These are phyloP conservation scores for Fistularia commersonii DNA, from an alignment of 2,797 vertebrate genomes.

Conservation along the genomic window DNA sequence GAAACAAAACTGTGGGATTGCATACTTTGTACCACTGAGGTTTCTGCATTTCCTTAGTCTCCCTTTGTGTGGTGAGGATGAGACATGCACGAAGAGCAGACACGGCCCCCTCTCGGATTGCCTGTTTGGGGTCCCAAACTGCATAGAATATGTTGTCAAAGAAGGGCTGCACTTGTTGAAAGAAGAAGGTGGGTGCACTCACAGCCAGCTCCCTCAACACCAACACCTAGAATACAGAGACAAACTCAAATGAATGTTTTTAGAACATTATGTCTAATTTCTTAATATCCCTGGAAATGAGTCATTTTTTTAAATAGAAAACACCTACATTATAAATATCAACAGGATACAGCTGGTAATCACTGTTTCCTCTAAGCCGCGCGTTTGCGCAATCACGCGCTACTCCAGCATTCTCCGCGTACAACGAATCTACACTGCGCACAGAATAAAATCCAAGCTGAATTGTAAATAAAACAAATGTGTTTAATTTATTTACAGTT, in stretches of 20 bases:
- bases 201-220: constrained; percentile 94
- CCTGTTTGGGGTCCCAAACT: constrained; percentile 98
- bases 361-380: no score
- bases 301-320: no score
- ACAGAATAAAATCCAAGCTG: no score
- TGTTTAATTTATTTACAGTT: no score
- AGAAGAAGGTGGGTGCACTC: constrained; percentile 98
- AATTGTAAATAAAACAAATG: no score
- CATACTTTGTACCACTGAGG: constrained; percentile 98
- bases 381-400: no score
- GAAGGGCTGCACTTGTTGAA: constrained; percentile 98
- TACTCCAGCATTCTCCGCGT: no score
- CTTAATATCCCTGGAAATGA: no score
- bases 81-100: constrained; percentile 92
- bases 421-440: no score
- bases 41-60: constrained; percentile 99
- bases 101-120: constrained; percentile 94
- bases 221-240: constrained; percentile 78
- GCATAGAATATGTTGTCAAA: constrained; percentile 98
- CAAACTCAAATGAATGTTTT: neutral
- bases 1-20: neutral
- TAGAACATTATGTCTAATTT: neutral
- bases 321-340: no score
- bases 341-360: no score
- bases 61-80: constrained; percentile 95